Evolutionary conservation across 2,797 vertebrate genomes (phyloP), one percentile per base, ranked within the genome.

Genomic region (Sternotherus odoratus): DNA sequence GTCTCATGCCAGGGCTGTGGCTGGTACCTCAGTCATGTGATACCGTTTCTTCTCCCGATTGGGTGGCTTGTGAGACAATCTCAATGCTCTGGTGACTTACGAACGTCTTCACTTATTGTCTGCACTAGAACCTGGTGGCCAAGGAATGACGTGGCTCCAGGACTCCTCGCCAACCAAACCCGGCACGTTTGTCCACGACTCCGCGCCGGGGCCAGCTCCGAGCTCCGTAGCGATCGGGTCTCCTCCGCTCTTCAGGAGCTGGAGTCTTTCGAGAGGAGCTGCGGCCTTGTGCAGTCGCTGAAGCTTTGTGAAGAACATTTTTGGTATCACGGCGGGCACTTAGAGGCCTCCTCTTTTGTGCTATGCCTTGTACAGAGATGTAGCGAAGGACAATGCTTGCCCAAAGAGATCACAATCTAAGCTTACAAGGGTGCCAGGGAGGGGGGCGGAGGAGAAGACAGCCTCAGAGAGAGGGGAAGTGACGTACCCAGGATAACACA

Each of bases 201-300:
- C 94, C 92, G 91, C 95, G 87, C 93, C 36, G 0, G 56, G 90
- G 93, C 93, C 93, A 30, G 92, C 94, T 94, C 84, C 43, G 43
- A 92, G 74, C 43, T 80, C 3, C 33, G 48, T 91, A 83, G 3
- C 80, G 80, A 43, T 51, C 15, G 69, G 26, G 12, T 49, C 94
- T 53, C 85, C 94, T 56, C 85, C 50, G 90, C 94, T 94, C 95
- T 94, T 91, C 91, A 85, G 94, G 91, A 87, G 92, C 92, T 82
- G 90, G 87, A 50, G 85, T 93, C 36, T 93, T 82, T 82, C 95
- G 92, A 95, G 96, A 95, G 92, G 92, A 91, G 80, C 85, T 13
- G 5, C 96, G 79, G 92, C 88, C 85, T 82, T 75, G 56, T 17
- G 91, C 90, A 91, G 19, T 75, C 48, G 91, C 82, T 1, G 1